Evolutionary conservation across 2,888 invertebrate species (phyloP).

Genomic region (Trisateles emortualis): DNA sequence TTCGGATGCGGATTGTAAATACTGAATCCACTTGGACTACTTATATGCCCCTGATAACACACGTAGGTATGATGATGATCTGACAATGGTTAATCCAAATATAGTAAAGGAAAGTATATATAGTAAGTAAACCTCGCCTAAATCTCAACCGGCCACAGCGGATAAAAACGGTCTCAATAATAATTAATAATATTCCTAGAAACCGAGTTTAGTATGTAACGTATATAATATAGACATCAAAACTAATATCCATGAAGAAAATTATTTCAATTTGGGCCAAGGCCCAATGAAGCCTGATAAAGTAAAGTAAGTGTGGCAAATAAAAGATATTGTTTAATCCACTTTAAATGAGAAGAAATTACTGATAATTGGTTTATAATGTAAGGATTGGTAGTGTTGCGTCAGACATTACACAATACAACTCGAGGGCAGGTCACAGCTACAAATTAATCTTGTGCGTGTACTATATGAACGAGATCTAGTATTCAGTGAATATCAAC

Average conservation of each 20-base stretch:
- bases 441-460: conserved; percentile 33
- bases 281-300: conserved; percentile 47
- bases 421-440: conserved; percentile 44
- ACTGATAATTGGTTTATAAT: conserved; percentile 29
- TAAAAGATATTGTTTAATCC: conserved; percentile 27
- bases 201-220: conserved; percentile 28
- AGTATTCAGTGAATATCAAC: conserved; percentile 13
- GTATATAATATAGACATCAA: conserved; percentile 18
- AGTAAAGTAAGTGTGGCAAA: conserved; percentile 35
- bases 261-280: conserved; percentile 50
- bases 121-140: background rate
- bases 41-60: conserved; percentile 54
- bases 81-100: background rate
- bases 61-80: conserved; percentile 13
- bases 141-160: conserved; percentile 16
- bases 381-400: conserved; percentile 58
- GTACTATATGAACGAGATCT: conserved; percentile 21
- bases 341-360: conserved; percentile 32
- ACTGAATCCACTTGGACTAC: conserved; percentile 63
- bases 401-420: conserved; percentile 62
- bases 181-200: conserved; percentile 32
- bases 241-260: conserved; percentile 46
- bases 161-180: conserved; percentile 25
- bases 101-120: background rate
- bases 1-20: conserved; percentile 61